Conservation (phyloP, 1,140 invertebrate genomes). For the Coenobita brevimanus region DNA sequence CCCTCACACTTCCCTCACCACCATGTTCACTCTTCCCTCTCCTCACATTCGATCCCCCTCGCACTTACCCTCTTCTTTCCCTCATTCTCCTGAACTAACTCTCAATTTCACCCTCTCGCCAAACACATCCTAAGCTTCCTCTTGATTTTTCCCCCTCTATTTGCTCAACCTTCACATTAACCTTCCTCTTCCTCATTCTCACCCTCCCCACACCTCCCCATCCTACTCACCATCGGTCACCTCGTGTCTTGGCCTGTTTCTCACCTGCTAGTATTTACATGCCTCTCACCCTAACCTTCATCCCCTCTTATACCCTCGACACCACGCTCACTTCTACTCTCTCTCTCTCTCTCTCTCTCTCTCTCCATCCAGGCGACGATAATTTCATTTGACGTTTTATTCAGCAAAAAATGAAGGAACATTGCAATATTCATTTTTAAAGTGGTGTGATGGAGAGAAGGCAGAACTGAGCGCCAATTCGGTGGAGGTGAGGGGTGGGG, state of each 20-base stretch:
- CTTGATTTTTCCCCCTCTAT: too few species aligned
- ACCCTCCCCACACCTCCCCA: neutral
- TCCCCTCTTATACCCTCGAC: neutral
- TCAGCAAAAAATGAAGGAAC: too few species aligned
- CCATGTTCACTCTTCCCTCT: neutral
- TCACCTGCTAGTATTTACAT: neutral
- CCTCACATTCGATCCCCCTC: too few species aligned
- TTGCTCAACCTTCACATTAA: neutral
- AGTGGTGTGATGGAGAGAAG: too few species aligned
- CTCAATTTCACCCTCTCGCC: too few species aligned
- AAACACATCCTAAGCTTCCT: neutral
- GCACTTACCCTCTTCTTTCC: too few species aligned
- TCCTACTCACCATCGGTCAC: neutral
- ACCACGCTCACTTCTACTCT: neutral
- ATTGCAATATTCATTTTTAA: too few species aligned
- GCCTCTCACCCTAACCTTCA: neutral
- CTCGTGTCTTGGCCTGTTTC: neutral
- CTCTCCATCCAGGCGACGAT: too few species aligned
- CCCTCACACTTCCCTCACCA: neutral
- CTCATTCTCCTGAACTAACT: too few species aligned
- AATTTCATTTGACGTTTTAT: too few species aligned
- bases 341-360: neutral
- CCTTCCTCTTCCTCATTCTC: neutral
- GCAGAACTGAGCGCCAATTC: too few species aligned
- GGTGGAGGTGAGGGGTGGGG: too few species aligned